Evolutionary conservation across 2,113 vertebrate genomes (phyloP).

Genomic region (Geococcyx californianus): DNA sequence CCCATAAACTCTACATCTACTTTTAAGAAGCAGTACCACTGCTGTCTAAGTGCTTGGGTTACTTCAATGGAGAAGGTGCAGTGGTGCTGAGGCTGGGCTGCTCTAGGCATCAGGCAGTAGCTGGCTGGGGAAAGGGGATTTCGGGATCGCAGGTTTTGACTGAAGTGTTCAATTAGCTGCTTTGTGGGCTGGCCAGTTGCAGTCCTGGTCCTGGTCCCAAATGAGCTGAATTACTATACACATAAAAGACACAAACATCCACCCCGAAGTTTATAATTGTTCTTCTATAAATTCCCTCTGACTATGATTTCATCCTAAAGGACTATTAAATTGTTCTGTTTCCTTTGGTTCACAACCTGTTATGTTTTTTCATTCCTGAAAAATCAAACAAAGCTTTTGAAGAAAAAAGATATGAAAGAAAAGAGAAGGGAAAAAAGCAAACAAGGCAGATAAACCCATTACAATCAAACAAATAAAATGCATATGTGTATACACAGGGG

Average conservation of each 20-base stretch:
- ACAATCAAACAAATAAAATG: neutral
- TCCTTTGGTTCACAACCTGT: neutral
- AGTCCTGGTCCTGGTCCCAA: neutral
- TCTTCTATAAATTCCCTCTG: neutral
- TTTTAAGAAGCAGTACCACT: neutral
- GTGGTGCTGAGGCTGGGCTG: neutral
- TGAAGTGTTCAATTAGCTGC: neutral
- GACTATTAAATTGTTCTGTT: neutral
- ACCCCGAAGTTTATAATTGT: neutral
- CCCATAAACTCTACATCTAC: neutral
- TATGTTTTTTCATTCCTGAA: neutral
- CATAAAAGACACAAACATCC: neutral
- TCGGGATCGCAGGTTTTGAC: rapidly evolving
- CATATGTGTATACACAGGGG: neutral
- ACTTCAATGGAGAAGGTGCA: neutral
- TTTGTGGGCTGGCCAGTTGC: neutral
- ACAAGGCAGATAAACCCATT: neutral
- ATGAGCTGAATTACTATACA: neutral
- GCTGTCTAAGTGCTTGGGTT: neutral
- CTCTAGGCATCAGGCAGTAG: neutral
- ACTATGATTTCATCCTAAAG: neutral
- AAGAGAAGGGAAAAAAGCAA: neutral
- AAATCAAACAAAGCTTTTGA: neutral
- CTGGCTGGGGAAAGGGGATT: neutral
- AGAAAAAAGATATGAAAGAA: neutral